Evolutionary conservation across 2,797 vertebrate species (phyloP), one percentile per base, ranked within the genome.

Genomic region (Threskiornis aethiopicus): DNA sequence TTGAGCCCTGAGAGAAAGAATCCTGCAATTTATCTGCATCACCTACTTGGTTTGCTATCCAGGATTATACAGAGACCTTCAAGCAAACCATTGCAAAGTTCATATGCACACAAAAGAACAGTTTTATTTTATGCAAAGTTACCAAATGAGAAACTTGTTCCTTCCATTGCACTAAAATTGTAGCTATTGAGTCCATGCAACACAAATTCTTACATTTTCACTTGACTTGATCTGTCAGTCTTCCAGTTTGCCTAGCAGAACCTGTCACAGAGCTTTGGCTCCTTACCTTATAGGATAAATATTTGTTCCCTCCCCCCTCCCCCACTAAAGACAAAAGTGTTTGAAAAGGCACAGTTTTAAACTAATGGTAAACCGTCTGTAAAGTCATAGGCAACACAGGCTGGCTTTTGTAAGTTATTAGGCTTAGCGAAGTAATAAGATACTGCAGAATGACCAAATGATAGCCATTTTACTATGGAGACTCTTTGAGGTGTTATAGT

Each of bases 21-120:
- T 37, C 22, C 37, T 46, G 20, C 28, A 37, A 47, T 29, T 73
- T 31, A 51, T 55, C 73, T 61, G 17, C 41, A 21, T 35, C 75
- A 18, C 58, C 39, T 54, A 13, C 42, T 49, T 33, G 35, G 8
- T 61, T 24, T 42, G 2, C 41, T 52, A 2, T 25, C 16, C 54
- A 70, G 75, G 22, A 61, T 49, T 64, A 31, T 49, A 66, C 13
- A 62, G 13, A 59, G 16, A 7, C 41, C 55, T 75, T 41, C 52
- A 21, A 64, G 65, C 15, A 75, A 64, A 83, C 8, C 21, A 13
- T 0, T 62, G 42, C 39, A 46, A 46, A 77, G 35, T 59, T 70
- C 55, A 37, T 24, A 19, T 0, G 3, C 26, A 21, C 13, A 37
- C 5, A 6, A 10, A 51, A 47, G 26, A 52, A 15, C 12, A 39